Base-by-base conservation (phyloP, 2,113 vertebrate species). In the Tautogolabrus adspersus region DNA sequence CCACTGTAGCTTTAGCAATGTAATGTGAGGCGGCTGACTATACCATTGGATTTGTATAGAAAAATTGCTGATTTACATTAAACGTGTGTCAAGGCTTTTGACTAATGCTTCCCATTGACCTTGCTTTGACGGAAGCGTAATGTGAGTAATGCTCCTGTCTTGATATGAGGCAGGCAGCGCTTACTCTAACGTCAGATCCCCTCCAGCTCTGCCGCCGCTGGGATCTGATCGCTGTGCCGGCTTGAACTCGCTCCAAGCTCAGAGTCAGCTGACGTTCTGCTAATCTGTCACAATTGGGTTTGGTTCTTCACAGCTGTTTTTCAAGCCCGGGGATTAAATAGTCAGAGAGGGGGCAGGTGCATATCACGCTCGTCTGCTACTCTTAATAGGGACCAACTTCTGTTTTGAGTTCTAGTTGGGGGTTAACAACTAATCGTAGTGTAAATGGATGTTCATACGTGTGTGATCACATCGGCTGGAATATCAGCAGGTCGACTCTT, bases 211-310 rank as follows among this genome's bases (percentile, higher is more conserved):
- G 30, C 22, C 3, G 10, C 47, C 10, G n/a, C 69, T 13, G 61
- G 66, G 57, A 54, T 57, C 68, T 22, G 72, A 78, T 82, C 56
- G 1, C 63, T 44, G 59, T 40, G 40, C 34, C 0, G 64, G 55
- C 68, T 86, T 82, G 77, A 85, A 75, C 72, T 54, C 1, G 10
- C 51, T 82, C 75, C 67, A 73, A 78, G 23, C 63, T 79, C 42
- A 10, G 10, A 69, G 67, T 90, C 83, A 80, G 76, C 76, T 84
- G 83, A 80, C 40, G 52, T 38, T 22, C 65, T 46, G 73, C 75
- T 90, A 89, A 91, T 91, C 87, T 82, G 75, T 40, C 72, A 79
- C 68, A 83, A 81, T 64, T 84, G 64, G 66, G 79, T 84, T 82
- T 70, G 51, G 42, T 82, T 82, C 67, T 75, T 82, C 62, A 66